Base-by-base conservation (phyloP, 2,888 invertebrate genomes). In the Zhengitettix transpicula region DNA sequence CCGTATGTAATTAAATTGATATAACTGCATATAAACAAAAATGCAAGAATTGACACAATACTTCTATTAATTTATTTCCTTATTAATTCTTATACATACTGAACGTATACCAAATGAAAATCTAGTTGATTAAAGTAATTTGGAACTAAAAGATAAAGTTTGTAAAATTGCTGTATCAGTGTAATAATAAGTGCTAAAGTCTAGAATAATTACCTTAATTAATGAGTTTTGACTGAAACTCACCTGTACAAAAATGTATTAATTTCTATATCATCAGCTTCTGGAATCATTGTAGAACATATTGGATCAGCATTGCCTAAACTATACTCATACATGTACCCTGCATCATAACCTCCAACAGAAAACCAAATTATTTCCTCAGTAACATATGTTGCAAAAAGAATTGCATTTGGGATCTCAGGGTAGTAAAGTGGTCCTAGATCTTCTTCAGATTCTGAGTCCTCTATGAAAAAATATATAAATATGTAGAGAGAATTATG, bases 271-370 rank as follows among this genome's bases (percentile, higher is more conserved):
- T 81, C 78, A 62, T 78, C 77, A 0, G 74, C 79, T 62, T 78
- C 78, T 9, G 70, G 67, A 12, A 84, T 73, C 42, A 76, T 65
- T 5, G 74, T 76, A 64, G 75, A 77, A 52, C 67, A 69, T 2
- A 73, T 62, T 0, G 80, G 79, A 40, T 75, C 73, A 1, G 72
- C 69, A 55, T 73, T 70, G 17, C 74, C 73, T 44, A 78, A 75
- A 40, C 68, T 67, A 65, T 78, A 79, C 70, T 84, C 83, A 66
- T 85, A 85, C 63, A 84, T 75, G 65, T 81, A 84, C 40, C 84
- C 84, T 5, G 83, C 79, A 69, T 84, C 84, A 65, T 77, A 84
- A 40, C 82, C 84, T 3, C 74, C 77, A 74, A 84, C 76, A 0
- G 82, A 81, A 0, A 84, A 64, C 80, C 82, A 82, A 59, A 84